Conservation (phyloP, 2,888 invertebrate genomes). For the Nemurella pictetii region DNA sequence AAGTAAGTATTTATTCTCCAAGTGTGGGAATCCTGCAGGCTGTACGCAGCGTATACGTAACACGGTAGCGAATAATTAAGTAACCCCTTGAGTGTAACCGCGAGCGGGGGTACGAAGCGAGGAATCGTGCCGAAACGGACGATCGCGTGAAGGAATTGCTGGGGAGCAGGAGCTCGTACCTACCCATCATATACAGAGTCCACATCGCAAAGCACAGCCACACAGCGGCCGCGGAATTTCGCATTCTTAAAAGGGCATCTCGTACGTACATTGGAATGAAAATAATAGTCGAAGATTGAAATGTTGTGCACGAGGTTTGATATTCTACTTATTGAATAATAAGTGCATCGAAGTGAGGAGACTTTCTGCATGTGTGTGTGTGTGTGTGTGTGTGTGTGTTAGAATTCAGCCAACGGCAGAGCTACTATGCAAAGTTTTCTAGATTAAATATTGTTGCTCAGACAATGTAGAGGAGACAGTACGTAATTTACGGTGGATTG, state of each 20-base stretch:
- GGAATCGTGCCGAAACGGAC: conserved; percentile 2
- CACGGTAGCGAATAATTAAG: conserved; percentile 21
- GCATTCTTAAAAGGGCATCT: background rate
- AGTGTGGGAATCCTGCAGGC: conserved; percentile 19
- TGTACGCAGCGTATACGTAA: background rate
- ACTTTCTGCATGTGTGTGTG: too few species aligned
- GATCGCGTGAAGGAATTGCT: conserved; percentile 13
- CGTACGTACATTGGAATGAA: too few species aligned
- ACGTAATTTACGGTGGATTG: conserved; percentile 6
- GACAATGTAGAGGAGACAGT: background rate
- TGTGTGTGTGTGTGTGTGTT: background rate
- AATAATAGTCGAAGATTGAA: background rate
- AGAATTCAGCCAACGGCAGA: background rate
- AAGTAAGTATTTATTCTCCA: conserved; percentile 12
- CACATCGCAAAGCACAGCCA: too few species aligned
- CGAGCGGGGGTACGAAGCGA: background rate
- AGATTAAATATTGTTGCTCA: background rate
- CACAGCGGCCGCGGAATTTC: background rate
- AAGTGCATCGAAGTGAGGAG: background rate
- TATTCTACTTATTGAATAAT: conserved; percentile 1
- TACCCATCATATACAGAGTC: background rate
- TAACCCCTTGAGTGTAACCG: background rate
- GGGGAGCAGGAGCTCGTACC: background rate
- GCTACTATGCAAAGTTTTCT: conserved; percentile 13
- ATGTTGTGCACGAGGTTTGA: background rate